Percentiles rank a stretch among this genome's conserved stretches.
phyloP scores from a whole-genome alignment of 2,888 invertebrate species.

The Blastobasis lacticolella region DNA sequence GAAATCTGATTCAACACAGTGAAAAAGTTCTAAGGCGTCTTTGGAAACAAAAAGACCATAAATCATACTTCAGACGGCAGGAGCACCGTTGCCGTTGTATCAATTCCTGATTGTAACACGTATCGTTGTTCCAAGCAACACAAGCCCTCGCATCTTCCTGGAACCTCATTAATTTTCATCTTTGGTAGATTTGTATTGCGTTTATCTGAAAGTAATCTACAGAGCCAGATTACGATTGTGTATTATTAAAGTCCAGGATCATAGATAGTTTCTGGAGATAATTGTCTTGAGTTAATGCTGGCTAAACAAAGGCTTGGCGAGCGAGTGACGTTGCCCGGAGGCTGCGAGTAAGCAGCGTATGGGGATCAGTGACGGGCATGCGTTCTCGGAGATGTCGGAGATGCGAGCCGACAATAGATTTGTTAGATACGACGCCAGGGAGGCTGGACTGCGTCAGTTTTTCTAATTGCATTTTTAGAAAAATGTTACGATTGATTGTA shows the following conservation, averaged over 20 bases:
- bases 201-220: slow-evolving; percentile 3
- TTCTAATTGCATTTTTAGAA: too few relatives aligned
- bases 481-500: too few relatives aligned
- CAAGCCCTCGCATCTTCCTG: not conserved
- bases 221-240: slow-evolving; percentile 22
- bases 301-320: slow-evolving; percentile 51
- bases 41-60: too few relatives aligned
- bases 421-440: not conserved
- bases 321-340: slow-evolving; percentile 51
- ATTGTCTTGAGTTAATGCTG: slow-evolving; percentile 52
- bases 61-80: too few relatives aligned
- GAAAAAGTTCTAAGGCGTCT: too few relatives aligned
- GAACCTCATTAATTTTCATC: not conserved
- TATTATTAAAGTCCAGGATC: slow-evolving; percentile 34
- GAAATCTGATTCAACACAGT: too few relatives aligned
- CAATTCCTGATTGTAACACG: too few relatives aligned
- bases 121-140: too few relatives aligned
- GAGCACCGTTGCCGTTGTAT: too few relatives aligned
- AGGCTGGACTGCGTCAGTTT: too few relatives aligned
- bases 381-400: not conserved
- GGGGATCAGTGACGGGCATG: not conserved
- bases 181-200: not conserved
- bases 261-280: slow-evolving; percentile 55
- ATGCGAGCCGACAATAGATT: not conserved
- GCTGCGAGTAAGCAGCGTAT: slow-evolving; percentile 17